phyloP scores from a whole-genome alignment of 2,113 vertebrate genomes.

The Phalacrocorax brasilianus region DNA sequence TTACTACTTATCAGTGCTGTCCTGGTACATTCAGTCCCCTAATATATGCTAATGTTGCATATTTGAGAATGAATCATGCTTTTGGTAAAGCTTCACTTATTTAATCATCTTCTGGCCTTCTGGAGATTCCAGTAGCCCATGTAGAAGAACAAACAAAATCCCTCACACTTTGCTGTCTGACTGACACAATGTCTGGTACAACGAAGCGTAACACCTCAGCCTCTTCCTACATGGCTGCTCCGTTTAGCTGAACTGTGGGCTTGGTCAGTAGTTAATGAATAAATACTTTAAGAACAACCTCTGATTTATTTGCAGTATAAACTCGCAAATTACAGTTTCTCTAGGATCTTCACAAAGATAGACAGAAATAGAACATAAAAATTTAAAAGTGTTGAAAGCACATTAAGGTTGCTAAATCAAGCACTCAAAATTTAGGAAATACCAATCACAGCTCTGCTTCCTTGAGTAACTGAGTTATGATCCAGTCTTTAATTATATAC shows the following conservation, averaged over 20 bases:
- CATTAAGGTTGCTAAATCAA: constrained; percentile 46
- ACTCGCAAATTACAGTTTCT: background rate
- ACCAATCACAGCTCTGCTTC: constrained; percentile 52
- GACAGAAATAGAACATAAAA: constrained; percentile 37
- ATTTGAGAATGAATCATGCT: background rate
- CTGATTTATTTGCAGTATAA: background rate
- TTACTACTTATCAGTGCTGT: background rate
- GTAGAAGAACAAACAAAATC: background rate
- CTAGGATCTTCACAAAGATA: background rate
- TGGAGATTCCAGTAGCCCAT: background rate
- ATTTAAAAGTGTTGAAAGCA: constrained; percentile 18
- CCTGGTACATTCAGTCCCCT: background rate
- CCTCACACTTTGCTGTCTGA: background rate
- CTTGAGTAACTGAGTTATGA: constrained; percentile 62
- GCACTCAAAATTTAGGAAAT: constrained; percentile 54
- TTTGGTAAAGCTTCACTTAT: background rate
- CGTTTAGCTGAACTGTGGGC: background rate
- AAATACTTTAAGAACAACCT: background rate
- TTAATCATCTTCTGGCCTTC: background rate
- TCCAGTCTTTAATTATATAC: constrained; percentile 57
- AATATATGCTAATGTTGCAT: background rate
- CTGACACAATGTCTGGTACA: background rate
- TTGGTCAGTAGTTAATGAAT: background rate
- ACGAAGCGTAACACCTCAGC: background rate
- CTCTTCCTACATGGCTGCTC: background rate